Percentiles rank a stretch among this genome's conserved stretches.
Conservation (phyloP, 2,888 invertebrate species). For the Caenorhabditis sp. region DNA sequence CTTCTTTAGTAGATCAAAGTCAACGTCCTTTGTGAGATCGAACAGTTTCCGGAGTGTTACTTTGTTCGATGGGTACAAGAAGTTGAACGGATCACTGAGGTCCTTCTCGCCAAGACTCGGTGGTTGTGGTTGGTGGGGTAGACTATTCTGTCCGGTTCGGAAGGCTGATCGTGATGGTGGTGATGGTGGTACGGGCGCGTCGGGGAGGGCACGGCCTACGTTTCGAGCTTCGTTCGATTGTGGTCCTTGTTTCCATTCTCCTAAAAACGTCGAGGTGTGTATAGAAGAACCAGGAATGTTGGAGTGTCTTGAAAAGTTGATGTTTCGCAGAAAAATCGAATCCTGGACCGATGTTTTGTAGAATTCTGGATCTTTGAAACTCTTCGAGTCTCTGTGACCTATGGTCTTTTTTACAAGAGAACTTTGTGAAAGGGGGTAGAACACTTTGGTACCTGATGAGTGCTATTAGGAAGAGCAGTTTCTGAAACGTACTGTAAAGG, state of each 20-base stretch:
- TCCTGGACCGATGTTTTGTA: no score
- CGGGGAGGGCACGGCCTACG: not conserved
- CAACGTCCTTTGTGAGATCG: conserved; percentile 66
- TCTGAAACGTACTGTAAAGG: no score
- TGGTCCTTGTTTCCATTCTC: conserved; percentile 68
- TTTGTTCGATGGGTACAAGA: conserved; percentile 61
- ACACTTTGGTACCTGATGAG: no score
- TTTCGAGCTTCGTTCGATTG: conserved; percentile 57
- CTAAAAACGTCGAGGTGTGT: no score
- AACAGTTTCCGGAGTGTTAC: conserved; percentile 62
- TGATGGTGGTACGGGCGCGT: not conserved
- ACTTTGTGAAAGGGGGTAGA: no score
- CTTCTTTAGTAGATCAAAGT: conserved; percentile 69
- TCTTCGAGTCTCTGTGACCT: no score
- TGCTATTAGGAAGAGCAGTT: no score
- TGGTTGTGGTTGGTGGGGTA: conserved; percentile 73
- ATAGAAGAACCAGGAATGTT: no score
- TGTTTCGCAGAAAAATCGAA: no score
- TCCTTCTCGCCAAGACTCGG: conserved; percentile 64
- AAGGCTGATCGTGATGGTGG: not conserved
- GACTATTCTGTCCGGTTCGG: conserved; percentile 63
- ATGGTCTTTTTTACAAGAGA: no score
- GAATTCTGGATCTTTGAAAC: no score
- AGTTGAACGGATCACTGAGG: conserved; percentile 65
- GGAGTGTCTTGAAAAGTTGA: no score